phyloP scores from a whole-genome alignment of 2,113 vertebrate species.

The Erinaceus europaeus region DNA sequence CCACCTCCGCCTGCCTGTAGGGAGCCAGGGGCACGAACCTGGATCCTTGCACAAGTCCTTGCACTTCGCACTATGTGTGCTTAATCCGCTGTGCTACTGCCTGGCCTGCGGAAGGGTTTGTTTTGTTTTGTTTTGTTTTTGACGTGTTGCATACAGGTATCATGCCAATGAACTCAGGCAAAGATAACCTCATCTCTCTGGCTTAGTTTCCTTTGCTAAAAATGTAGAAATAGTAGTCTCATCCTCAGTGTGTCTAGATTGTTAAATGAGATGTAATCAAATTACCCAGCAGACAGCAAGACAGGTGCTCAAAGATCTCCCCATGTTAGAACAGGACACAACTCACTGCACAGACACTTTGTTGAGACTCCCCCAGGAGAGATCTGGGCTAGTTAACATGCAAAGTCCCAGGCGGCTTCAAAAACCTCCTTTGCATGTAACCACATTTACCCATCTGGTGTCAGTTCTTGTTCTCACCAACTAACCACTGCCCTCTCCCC shows the following conservation, averaged over 20 bases:
- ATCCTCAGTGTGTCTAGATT: neutral
- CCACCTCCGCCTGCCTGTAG: too few relatives aligned
- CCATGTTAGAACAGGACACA: neutral
- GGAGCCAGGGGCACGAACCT: too few relatives aligned
- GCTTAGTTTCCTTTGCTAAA: slow-evolving; percentile 4
- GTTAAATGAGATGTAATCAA: slow-evolving; percentile 24
- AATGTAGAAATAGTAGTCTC: neutral
- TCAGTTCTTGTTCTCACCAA: slow-evolving; percentile 56
- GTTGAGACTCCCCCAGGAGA: neutral
- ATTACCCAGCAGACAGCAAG: neutral
- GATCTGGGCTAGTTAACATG: neutral
- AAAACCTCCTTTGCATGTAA: slow-evolving; percentile 61
- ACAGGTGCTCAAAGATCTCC: neutral
- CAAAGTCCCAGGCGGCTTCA: slow-evolving; percentile 11
- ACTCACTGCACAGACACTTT: neutral
- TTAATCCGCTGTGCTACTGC: too few relatives aligned
- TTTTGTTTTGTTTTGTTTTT: too few relatives aligned
- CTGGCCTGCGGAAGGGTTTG: too few relatives aligned
- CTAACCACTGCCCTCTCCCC: slow-evolving; percentile 69
- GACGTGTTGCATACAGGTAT: neutral
- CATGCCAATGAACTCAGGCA: neutral
- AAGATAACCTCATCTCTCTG: neutral
- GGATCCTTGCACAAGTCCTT: too few relatives aligned
- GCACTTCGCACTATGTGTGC: too few relatives aligned
- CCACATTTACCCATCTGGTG: slow-evolving; percentile 43